Percentiles rank a stretch among this genome's conserved stretches.
Conservation (phyloP, 2,797 vertebrate species). For the Poecile montanus region DNA sequence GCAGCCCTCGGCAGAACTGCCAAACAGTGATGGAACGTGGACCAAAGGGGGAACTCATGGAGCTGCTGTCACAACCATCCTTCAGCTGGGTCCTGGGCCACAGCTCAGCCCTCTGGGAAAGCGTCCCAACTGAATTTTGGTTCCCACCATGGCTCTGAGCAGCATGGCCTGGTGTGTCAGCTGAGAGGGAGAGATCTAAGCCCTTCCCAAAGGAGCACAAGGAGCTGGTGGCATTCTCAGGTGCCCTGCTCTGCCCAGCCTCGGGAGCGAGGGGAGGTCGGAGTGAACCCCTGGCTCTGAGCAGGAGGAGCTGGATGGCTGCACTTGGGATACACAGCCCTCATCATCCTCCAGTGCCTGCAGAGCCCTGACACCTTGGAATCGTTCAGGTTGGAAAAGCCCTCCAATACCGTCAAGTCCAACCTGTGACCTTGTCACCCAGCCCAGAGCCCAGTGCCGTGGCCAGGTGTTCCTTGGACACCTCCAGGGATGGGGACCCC, state of each 20-base stretch:
- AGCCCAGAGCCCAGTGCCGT: not conserved
- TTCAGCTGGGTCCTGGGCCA: not conserved
- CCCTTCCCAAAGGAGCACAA: not conserved
- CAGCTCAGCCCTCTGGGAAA: too few species aligned
- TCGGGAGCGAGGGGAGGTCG: fast-evolving
- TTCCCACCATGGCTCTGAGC: not conserved
- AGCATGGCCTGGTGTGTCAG: not conserved
- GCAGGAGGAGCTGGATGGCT: not conserved
- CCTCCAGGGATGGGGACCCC: not conserved
- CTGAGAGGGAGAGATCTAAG: not conserved
- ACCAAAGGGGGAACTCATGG: fast-evolving
- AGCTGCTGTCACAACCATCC: not conserved
- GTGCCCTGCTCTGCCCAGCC: not conserved
- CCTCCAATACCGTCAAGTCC: fast-evolving
- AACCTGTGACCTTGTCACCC: not conserved
- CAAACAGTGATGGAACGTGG: fast-evolving
- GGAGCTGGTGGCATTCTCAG: not conserved
- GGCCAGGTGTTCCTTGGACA: not conserved
- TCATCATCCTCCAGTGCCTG: not conserved
- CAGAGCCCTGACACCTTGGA: not conserved
- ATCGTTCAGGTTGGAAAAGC: not conserved
- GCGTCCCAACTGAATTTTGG: not conserved
- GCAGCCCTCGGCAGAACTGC: not conserved
- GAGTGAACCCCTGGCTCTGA: fast-evolving
- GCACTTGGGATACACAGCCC: fast-evolving